Percentiles rank a stretch among this genome's conserved stretches.
These are phyloP conservation scores for Leguminivora glycinivorella DNA, from an alignment of 1,140 invertebrate genomes.

Conservation along the genomic window DNA sequence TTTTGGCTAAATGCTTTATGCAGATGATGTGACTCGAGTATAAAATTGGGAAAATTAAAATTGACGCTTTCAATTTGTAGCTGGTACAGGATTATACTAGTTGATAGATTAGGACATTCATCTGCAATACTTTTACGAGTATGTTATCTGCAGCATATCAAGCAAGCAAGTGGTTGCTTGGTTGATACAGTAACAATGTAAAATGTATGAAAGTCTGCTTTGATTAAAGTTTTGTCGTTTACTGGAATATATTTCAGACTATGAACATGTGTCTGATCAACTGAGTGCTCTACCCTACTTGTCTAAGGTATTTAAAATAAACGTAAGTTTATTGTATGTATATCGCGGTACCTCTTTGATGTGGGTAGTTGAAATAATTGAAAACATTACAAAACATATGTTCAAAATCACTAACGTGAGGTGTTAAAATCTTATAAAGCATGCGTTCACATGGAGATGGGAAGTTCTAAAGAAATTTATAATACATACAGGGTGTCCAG, in stretches of 20 bases:
- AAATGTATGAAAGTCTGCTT: too few species aligned
- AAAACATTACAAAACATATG: slow-evolving; percentile 17
- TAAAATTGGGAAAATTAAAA: too few species aligned
- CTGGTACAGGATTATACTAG: not conserved
- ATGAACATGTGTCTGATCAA: not conserved
- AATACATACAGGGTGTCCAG: not conserved
- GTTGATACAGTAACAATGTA: too few species aligned
- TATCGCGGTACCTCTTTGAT: not conserved
- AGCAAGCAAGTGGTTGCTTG: too few species aligned
- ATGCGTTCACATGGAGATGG: slow-evolving; percentile 6
- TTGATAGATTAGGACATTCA: not conserved
- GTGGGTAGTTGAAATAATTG: not conserved
- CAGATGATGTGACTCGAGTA: not conserved
- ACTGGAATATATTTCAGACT: too few species aligned
- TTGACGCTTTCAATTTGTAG: not conserved
- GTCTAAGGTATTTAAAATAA: not conserved
- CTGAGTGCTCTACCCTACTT: not conserved
- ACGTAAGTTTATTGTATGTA: not conserved
- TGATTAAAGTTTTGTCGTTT: too few species aligned
- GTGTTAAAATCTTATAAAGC: not conserved
- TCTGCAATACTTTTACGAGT: too few species aligned
- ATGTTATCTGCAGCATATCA: too few species aligned
- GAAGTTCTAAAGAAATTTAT: not conserved
- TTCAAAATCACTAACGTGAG: not conserved
- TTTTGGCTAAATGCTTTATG: not conserved